These are phyloP conservation scores for Tadarida brasiliensis DNA, from an alignment of 2,797 vertebrate genomes.

Conservation along the genomic window DNA sequence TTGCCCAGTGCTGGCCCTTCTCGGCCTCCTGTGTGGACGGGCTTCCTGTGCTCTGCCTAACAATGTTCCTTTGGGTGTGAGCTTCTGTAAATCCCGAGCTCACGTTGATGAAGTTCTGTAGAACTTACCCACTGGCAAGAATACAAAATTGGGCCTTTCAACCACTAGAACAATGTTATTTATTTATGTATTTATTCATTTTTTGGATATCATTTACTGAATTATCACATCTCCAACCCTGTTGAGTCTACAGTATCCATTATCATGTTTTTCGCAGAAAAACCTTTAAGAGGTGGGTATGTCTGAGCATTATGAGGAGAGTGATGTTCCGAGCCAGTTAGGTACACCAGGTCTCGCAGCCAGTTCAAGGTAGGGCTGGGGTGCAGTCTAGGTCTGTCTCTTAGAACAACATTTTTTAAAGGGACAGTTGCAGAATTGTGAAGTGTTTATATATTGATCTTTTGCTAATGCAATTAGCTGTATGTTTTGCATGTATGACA, in stretches of 20 bases:
- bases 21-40: slow-evolving; percentile 71
- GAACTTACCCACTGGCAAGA: slow-evolving; percentile 88
- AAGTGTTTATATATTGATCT: slow-evolving; percentile 79
- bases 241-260: no score
- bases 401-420: slow-evolving; percentile 79
- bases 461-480: slow-evolving; percentile 92
- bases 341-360: no score
- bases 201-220: no score
- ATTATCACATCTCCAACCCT: no score
- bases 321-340: no score
- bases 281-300: no score
- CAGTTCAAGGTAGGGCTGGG: no score
- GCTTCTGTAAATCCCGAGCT: slow-evolving; percentile 83
- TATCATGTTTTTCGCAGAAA: no score
- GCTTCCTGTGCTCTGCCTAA: slow-evolving; percentile 87
- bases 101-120: slow-evolving; percentile 90
- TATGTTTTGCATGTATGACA: slow-evolving; percentile 94
- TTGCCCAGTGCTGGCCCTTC: slow-evolving; percentile 79
- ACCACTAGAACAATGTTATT: slow-evolving; percentile 91
- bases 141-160: slow-evolving; percentile 88
- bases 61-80: slow-evolving; percentile 86
- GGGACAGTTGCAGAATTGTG: slow-evolving; percentile 89
- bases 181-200: no score
- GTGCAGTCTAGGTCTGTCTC: no score
- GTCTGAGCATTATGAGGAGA: no score